Conservation (phyloP, 1,140 invertebrate species). For the Himalopsyche phryganea region DNA sequence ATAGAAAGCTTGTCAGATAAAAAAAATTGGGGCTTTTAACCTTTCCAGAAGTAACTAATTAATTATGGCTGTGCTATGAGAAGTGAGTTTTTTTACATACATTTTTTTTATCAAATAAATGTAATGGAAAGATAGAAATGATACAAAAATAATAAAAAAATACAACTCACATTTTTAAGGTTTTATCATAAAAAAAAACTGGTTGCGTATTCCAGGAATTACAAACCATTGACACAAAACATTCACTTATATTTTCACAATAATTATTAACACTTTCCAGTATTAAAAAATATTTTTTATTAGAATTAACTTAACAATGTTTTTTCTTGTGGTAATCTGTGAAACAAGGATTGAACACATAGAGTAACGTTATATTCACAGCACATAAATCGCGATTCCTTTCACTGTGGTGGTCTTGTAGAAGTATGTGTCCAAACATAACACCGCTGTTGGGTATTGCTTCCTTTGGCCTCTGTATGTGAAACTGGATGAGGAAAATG, state of each 20-base stretch:
- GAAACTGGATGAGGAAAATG: conserved; percentile 14
- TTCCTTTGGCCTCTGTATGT: conserved; percentile 21
- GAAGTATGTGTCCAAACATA: conserved; percentile 20
- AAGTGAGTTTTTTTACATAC: too few relatives aligned
- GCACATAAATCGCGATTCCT: conserved; percentile 25
- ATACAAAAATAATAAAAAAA: too few relatives aligned
- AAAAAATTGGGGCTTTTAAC: too few relatives aligned
- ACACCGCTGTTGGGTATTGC: conserved; percentile 20
- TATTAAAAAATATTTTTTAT: neutral
- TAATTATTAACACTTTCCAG: neutral
- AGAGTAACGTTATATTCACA: conserved; percentile 25
- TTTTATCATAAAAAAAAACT: neutral
- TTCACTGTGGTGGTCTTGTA: conserved; percentile 6
- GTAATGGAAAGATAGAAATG: too few relatives aligned
- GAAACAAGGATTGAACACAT: conserved; percentile 29
- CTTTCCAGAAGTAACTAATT: too few relatives aligned
- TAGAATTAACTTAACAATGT: neutral
- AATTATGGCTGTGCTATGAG: too few relatives aligned
- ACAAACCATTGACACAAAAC: neutral
- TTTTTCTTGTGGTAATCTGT: conserved; percentile 23
- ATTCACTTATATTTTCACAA: too few relatives aligned
- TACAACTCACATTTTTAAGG: too few relatives aligned
- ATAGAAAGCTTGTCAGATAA: too few relatives aligned
- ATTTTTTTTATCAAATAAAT: too few relatives aligned
- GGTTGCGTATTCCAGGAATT: neutral